Percentiles rank a stretch among this genome's conserved stretches.
Evolutionary conservation across 2,113 vertebrate species (phyloP).

Genomic region (Thamnaconus septentrionalis): DNA sequence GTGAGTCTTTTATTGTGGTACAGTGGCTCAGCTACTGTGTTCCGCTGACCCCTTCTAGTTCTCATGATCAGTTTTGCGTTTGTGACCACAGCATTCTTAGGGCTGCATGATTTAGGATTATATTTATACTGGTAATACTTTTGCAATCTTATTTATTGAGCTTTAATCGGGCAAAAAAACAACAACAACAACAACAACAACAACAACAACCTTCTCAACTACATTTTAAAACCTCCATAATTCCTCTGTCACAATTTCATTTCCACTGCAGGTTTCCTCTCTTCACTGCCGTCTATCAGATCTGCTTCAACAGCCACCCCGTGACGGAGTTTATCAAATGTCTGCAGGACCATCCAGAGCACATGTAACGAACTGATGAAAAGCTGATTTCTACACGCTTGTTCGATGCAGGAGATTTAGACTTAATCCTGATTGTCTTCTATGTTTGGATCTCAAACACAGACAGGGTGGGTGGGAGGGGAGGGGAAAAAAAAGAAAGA

Average conservation of each 20-base stretch:
- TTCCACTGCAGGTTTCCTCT: conserved; percentile 86
- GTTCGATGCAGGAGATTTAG: conserved; percentile 2
- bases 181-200: not conserved
- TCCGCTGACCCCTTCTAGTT: too few relatives aligned
- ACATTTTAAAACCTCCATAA: not conserved
- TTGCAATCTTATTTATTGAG: too few relatives aligned
- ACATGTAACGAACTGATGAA: conserved; percentile 73
- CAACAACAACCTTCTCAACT: not conserved
- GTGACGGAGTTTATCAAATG: conserved; percentile 88
- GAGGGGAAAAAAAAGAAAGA: not conserved
- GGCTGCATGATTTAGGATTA: too few relatives aligned
- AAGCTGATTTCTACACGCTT: conserved; percentile 34
- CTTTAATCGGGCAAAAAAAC: too few relatives aligned
- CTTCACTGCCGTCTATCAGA: conserved; percentile 89
- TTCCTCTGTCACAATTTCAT: not conserved
- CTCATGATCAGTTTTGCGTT: too few relatives aligned
- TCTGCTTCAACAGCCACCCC: conserved; percentile 87
- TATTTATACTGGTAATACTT: too few relatives aligned
- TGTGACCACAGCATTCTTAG: too few relatives aligned
- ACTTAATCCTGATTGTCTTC: conserved; percentile 3
- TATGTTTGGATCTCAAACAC: not conserved
- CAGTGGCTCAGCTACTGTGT: not conserved
- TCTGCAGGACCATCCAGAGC: conserved; percentile 93
- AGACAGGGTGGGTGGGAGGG: not conserved
- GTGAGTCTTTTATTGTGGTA: conserved; percentile 72